Evolutionary conservation across 2,797 vertebrate genomes (phyloP), one percentile per base, ranked within the genome.

Genomic region (Artibeus jamaicensis): DNA sequence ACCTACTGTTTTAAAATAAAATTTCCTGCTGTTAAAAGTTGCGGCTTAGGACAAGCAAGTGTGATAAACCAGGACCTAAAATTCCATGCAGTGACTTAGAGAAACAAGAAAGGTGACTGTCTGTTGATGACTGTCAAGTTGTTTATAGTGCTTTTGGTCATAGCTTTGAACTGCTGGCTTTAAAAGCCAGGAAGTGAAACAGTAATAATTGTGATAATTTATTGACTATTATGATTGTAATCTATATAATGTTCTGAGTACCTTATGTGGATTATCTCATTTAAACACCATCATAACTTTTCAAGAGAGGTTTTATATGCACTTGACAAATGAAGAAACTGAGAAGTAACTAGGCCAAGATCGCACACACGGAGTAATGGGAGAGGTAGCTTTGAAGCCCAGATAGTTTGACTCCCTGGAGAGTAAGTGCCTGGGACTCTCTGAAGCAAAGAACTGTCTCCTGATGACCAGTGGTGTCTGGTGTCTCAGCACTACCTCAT

Each of bases 1-100:
- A 97, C 62, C 94, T 97, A 85, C 90, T 94, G 95, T 92, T 96
- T 92, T 65, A 93, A 88, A 90, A 57, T 67, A 94, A 89, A 73
- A 90, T 79, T 86, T 76, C n/a, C 18, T 79, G 70, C 32, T 44
- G 19, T 74, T 78, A 46, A 74, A 87, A 77, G 37, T 53, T 5
- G 8, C 2, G 6, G 24, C 19, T 77, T 74, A 57, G 77, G 77
- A 91, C 7, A 83, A 68, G 18, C 2, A 6, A 44, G 3, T 57
- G 7, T 74, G 48, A 67, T 26, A 91, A 94, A n/a, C 10, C 15
- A 85, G n/a, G 12, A 32, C 12, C 37, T 74, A 5, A 39, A 59
- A 84, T 76, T 34, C 19, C 16, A 0, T 53, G 5, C n/a, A 21
- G n/a, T 84, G 71, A 26, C 83, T 91, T 74, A 71, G 76, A 42